Conservation (phyloP, 1,140 invertebrate genomes). For the Belonocnema kinseyi region DNA sequence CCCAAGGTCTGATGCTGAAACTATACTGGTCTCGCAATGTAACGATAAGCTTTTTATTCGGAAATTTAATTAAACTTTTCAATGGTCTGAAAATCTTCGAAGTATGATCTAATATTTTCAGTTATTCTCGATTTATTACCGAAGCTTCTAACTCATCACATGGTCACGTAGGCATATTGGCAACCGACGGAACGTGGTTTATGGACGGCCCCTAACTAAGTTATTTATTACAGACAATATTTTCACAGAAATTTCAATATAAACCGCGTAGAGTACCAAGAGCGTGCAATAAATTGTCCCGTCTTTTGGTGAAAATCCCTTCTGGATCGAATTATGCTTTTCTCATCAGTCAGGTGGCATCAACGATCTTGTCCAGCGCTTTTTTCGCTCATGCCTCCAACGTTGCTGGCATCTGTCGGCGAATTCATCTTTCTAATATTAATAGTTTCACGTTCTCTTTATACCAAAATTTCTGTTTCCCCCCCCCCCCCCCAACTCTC, state of each 20-base stretch:
- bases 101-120: too few species aligned
- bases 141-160: too few species aligned
- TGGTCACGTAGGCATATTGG: too few species aligned
- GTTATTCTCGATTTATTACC: too few species aligned
- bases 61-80: too few species aligned
- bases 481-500: not conserved
- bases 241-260: not conserved
- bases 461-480: not conserved
- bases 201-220: too few species aligned
- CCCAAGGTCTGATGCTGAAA: too few species aligned
- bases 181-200: too few species aligned
- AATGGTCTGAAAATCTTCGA: too few species aligned
- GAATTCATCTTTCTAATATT: slow-evolving; percentile 48
- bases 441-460: slow-evolving; percentile 39
- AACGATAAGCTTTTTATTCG: too few species aligned
- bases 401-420: slow-evolving; percentile 32
- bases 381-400: slow-evolving; percentile 27
- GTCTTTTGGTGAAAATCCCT: not conserved
- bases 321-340: not conserved
- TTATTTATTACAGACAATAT: too few species aligned
- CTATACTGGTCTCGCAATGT: too few species aligned
- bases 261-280: not conserved
- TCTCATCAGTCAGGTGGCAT: slow-evolving; percentile 2
- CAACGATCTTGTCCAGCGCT: not conserved
- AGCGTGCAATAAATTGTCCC: not conserved